Percentiles rank a stretch among this genome's conserved stretches.
phyloP scores from a whole-genome alignment of 2,113 vertebrate genomes.

The Electrona antarctica region DNA sequence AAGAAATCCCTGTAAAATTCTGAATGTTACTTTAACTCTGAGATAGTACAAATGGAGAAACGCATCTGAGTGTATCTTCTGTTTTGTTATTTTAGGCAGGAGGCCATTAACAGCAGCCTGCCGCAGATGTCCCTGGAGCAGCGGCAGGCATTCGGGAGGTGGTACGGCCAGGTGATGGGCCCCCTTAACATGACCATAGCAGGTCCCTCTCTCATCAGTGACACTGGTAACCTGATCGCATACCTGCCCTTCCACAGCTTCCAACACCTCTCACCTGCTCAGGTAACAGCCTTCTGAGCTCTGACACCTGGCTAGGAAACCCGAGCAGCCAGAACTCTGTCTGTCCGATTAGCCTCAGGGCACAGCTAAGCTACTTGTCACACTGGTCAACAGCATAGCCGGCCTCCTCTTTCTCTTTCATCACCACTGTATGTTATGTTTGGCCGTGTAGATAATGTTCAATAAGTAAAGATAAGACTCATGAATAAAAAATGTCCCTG shows the following conservation, averaged over 20 bases:
- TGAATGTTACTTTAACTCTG: no score
- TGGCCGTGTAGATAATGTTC: constrained; percentile 41
- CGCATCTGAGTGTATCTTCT: background rate
- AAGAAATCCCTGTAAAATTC: no score
- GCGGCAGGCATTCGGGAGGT: constrained; percentile 74
- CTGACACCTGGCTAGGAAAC: constrained; percentile 70
- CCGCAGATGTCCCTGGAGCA: constrained; percentile 66
- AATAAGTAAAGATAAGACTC: constrained; percentile 58
- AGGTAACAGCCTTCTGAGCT: constrained; percentile 79
- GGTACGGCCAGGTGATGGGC: constrained; percentile 66
- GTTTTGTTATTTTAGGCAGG: constrained; percentile 50
- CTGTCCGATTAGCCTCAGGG: constrained; percentile 29
- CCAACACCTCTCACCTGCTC: constrained; percentile 81
- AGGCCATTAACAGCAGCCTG: constrained; percentile 71
- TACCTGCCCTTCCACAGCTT: constrained; percentile 82
- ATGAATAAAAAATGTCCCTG: constrained; percentile 52
- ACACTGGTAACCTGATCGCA: constrained; percentile 78
- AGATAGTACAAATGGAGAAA: no score
- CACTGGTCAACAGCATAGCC: constrained; percentile 36
- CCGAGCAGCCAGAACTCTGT: constrained; percentile 43
- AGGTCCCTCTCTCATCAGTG: constrained; percentile 69
- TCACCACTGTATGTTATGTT: constrained; percentile 31
- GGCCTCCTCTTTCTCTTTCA: constrained; percentile 33
- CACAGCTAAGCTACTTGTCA: constrained; percentile 31
- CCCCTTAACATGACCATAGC: constrained; percentile 55